A percentile compares a stretch with the other conserved stretches of the same genome.
These are phyloP conservation scores for Laspeyria flexula DNA, from an alignment of 2,888 invertebrate genomes.

Conservation along the genomic window DNA sequence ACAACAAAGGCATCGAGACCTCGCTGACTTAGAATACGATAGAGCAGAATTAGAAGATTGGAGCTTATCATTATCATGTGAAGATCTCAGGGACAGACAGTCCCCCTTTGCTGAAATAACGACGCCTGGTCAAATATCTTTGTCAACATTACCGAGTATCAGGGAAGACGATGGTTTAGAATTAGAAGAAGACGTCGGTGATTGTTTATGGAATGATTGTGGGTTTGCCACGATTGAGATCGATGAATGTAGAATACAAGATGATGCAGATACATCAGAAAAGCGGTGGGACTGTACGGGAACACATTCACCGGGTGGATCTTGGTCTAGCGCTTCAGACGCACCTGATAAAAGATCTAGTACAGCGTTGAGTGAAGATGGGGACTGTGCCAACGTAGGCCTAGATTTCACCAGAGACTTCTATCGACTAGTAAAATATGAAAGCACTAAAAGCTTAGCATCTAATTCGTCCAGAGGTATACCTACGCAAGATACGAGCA, in stretches of 20 bases:
- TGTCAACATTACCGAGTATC: constrained; percentile 89
- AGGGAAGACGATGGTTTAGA: constrained; percentile 90
- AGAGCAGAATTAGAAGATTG: constrained; percentile 92
- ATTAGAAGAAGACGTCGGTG: constrained; percentile 90
- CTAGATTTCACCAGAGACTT: constrained; percentile 93
- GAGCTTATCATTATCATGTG: constrained; percentile 90
- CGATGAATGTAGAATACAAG: constrained; percentile 87
- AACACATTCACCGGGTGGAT: constrained; percentile 87
- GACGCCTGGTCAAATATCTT: constrained; percentile 88
- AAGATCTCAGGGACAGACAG: constrained; percentile 87
- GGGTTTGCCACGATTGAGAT: constrained; percentile 89
- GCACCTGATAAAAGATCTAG: constrained; percentile 90
- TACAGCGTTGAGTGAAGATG: constrained; percentile 89
- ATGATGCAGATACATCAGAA: constrained; percentile 77
- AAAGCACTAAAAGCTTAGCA: constrained; percentile 92
- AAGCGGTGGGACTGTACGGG: constrained; percentile 89
- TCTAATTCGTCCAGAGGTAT: constrained; percentile 90
- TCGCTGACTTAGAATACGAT: constrained; percentile 90
- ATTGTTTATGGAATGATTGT: constrained; percentile 91
- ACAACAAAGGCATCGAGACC: constrained; percentile 89
- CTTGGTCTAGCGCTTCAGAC: constrained; percentile 86
- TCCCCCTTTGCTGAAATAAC: constrained; percentile 82
- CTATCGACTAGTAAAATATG: constrained; percentile 92
- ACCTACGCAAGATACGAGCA: constrained; percentile 83
- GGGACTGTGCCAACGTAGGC: constrained; percentile 89